phyloP scores from a whole-genome alignment of 2,113 vertebrate genomes.

The Phrynosoma blainvillii region DNA sequence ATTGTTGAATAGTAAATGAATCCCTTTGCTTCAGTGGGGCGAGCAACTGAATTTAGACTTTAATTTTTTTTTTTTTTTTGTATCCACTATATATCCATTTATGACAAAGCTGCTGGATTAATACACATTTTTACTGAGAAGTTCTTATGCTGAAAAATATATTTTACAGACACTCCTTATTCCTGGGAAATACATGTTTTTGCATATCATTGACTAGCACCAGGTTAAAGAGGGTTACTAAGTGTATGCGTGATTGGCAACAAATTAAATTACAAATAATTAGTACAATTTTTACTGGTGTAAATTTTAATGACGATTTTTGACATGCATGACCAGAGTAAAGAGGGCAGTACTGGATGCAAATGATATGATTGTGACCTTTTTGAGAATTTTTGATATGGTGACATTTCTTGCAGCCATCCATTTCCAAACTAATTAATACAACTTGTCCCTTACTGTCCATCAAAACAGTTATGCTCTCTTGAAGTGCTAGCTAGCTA shows the following conservation, averaged over 20 bases:
- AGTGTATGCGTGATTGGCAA: slow-evolving; percentile 11
- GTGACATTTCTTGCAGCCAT: background rate
- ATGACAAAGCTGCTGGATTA: background rate
- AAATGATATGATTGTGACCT: background rate
- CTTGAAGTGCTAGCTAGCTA: background rate
- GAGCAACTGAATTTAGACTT: too few relatives aligned
- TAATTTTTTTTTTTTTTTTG: too few relatives aligned
- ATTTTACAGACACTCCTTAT: background rate
- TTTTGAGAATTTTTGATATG: background rate
- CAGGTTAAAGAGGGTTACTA: background rate
- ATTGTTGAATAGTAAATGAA: too few relatives aligned
- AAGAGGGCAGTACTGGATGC: background rate
- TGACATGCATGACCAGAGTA: background rate
- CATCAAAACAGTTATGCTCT: background rate
- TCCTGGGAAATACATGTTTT: background rate
- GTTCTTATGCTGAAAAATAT: background rate
- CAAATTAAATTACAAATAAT: slow-evolving; percentile 12
- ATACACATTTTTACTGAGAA: background rate
- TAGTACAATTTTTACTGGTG: background rate
- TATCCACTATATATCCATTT: background rate
- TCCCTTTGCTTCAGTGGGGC: too few relatives aligned
- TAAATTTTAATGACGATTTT: slow-evolving; percentile 9
- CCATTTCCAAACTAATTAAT: background rate
- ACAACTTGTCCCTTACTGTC: background rate
- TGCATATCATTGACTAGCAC: background rate